Base-by-base conservation (phyloP, 2,888 invertebrate genomes). In the Morpho helenor region DNA sequence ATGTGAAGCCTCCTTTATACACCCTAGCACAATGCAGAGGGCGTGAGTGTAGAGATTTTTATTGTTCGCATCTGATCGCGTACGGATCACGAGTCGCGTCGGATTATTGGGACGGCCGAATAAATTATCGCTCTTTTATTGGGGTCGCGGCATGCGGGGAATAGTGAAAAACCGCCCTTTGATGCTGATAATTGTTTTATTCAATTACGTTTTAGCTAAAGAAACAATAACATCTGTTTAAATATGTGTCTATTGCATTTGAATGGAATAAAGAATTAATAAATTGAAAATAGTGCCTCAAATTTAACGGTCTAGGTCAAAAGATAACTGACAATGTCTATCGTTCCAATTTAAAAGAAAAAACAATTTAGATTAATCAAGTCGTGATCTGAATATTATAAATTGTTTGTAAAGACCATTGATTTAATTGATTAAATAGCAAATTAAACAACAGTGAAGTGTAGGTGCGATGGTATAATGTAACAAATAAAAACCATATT, bases 111-210 rank as follows among this genome's bases (percentile, higher is more conserved):
- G 69, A 69, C 72, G 71, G 68, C 75, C 74, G 82, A 80, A 85
- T 82, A 82, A 74, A 82, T 84, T 80, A 85, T 79, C 70, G 73
- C 60, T 71, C 70, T 82, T 83, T 80, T 72, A 82, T 71, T 70
- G 63, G 64, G 62, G 63, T 62, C 60, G 16, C 40, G 39, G 31
- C 50, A 23, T 56, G 56, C 53, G 51, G 65, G 65, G 57, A 53
- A 45, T 55, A 58, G 60, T 55, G 60, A 49, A 57, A 62, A 65
- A 65, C 59, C 54, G 56, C 47, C 60, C 49, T 53, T 57, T 57
- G 59, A 60, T 59, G 54, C 49, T 49, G 56, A 49, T 57, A 61
- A 63, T 65, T 65, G 62, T 66, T 68, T 66, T 63, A 60, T 64
- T 65, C 59, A 68, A 63, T 62, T 57, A 65, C 57, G 61, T 60